A percentile compares a stretch with the other conserved stretches of the same genome.
These are phyloP conservation scores for Diabrotica undecimpunctata DNA, from an alignment of 1,140 invertebrate species.

Conservation along the genomic window DNA sequence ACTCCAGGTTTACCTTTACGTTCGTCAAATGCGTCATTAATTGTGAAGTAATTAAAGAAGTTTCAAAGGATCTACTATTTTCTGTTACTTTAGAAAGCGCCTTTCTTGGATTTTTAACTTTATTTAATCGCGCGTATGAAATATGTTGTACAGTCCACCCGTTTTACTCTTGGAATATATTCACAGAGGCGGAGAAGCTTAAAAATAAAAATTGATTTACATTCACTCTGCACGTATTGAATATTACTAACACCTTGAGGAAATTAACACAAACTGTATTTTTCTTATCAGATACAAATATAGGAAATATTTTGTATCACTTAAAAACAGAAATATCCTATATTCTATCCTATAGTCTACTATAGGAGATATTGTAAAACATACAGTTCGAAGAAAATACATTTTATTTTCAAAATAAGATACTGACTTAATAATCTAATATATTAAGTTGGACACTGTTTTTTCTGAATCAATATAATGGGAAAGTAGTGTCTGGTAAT, in stretches of 20 bases:
- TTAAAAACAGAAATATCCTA: no score
- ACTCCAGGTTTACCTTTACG: no score
- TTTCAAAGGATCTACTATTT: neutral
- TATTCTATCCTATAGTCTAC: no score
- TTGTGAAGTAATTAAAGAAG: neutral
- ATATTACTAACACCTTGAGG: slow-evolving; percentile 2
- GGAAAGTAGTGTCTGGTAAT: no score
- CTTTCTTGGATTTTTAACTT: slow-evolving; percentile 26
- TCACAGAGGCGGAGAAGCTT: neutral
- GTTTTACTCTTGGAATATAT: neutral
- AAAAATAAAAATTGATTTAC: neutral
- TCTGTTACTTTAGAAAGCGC: slow-evolving; percentile 6
- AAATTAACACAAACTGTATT: slow-evolving; percentile 14
- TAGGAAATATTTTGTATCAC: no score
- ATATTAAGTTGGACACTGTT: no score
- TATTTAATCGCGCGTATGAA: slow-evolving; percentile 39
- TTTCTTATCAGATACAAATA: slow-evolving; percentile 18
- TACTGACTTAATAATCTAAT: no score
- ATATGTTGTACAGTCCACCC: slow-evolving; percentile 25
- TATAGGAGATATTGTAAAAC: no score
- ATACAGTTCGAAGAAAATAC: no score
- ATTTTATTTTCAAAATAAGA: no score
- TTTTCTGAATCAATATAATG: no score
- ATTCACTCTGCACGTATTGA: neutral
- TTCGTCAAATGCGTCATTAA: neutral